A percentile compares a stretch with the other conserved stretches of the same genome.
Evolutionary conservation across 2,888 invertebrate species (phyloP).

Genomic region (Odontocerum albicorne): DNA sequence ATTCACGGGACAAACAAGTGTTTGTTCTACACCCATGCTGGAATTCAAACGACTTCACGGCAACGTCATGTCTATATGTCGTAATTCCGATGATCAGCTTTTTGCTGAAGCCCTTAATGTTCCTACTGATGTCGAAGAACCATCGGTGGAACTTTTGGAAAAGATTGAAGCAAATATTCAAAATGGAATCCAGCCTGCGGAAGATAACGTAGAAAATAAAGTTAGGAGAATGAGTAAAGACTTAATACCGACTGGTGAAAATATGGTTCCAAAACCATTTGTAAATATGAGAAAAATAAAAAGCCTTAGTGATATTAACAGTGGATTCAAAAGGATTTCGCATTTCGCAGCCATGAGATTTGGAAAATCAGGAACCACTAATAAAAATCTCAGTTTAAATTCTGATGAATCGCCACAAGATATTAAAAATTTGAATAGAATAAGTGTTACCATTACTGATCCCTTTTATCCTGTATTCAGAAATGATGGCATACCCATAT

Average conservation of each 20-base stretch:
- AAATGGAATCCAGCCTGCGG: background rate
- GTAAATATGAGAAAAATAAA: constrained; percentile 52
- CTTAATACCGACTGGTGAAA: constrained; percentile 43
- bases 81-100: constrained; percentile 56
- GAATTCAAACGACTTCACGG: constrained; percentile 75
- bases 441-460: constrained; percentile 74
- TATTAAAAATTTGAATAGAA: constrained; percentile 46
- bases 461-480: constrained; percentile 78
- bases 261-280: constrained; percentile 52
- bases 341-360: constrained; percentile 61
- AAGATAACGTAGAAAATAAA: constrained; percentile 44
- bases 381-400: constrained; percentile 40
- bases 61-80: constrained; percentile 74
- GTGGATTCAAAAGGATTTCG: constrained; percentile 59
- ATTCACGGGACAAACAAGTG: constrained; percentile 71
- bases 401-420: constrained; percentile 47
- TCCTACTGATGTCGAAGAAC: background rate
- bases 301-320: constrained; percentile 67
- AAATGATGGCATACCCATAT: constrained; percentile 72
- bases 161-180: constrained; percentile 3
- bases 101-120: constrained; percentile 27
- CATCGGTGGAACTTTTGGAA: background rate
- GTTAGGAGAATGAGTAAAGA: constrained; percentile 38
- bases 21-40: constrained; percentile 77
- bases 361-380: constrained; percentile 43